Conservation (phyloP, 2,888 invertebrate genomes). For the Thymelicus lineola region DNA sequence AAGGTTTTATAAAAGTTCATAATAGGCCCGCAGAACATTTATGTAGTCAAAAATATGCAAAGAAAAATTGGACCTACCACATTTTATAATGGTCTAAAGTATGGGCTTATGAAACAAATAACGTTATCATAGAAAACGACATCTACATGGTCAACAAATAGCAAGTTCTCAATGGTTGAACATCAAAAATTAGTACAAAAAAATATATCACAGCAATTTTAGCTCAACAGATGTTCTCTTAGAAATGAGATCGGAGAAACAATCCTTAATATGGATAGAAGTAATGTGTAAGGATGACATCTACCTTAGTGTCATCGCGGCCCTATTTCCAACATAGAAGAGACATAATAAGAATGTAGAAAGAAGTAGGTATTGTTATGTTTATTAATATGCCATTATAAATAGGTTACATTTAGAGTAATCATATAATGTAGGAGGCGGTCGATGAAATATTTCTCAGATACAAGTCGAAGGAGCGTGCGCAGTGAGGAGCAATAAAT, state of each 20-base stretch:
- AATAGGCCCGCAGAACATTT: no score
- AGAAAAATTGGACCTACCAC: conserved; percentile 66
- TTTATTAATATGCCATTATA: conserved; percentile 37
- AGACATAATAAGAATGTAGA: conserved; percentile 43
- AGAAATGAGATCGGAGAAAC: conserved; percentile 55
- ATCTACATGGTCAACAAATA: conserved; percentile 58
- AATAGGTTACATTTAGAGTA: conserved; percentile 19
- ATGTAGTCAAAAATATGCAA: conserved; percentile 27
- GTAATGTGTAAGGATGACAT: conserved; percentile 32
- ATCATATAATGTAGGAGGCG: conserved; percentile 29
- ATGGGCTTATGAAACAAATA: conserved; percentile 56
- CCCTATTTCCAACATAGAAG: conserved; percentile 26
- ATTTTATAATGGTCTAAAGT: conserved; percentile 57
- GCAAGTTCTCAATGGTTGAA: conserved; percentile 62
- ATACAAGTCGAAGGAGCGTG: conserved; percentile 43
- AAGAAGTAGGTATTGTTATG: conserved; percentile 29
- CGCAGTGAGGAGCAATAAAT: conserved; percentile 53
- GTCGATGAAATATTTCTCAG: conserved; percentile 25
- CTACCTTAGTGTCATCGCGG: conserved; percentile 20
- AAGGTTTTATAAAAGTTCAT: no score
- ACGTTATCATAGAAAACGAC: conserved; percentile 58
- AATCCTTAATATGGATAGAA: conserved; percentile 50
- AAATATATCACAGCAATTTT: conserved; percentile 84
- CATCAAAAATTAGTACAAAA: conserved; percentile 75
- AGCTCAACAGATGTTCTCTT: conserved; percentile 65